Conservation (phyloP, 2,113 vertebrate genomes). For the Marmota monax region DNA sequence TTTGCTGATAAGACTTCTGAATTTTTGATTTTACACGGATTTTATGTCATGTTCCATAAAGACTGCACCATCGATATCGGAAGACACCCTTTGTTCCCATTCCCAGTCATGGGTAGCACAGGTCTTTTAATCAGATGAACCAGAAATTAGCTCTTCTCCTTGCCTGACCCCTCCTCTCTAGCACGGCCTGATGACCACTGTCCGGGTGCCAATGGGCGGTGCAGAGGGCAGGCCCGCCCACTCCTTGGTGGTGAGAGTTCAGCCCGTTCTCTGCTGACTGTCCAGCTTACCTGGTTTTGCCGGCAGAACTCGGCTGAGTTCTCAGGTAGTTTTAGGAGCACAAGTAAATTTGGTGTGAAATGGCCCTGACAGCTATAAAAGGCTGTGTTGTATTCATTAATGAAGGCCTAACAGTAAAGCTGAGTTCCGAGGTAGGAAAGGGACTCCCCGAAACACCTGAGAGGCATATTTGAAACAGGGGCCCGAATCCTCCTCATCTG, state of each 20-base stretch:
- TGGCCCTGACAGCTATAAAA: conserved; percentile 67
- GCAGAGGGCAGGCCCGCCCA: neutral
- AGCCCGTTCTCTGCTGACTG: accelerated
- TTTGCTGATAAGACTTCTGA: neutral
- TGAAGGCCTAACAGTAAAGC: conserved; percentile 62
- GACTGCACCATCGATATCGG: neutral
- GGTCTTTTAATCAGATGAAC: neutral
- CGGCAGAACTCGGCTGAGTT: neutral
- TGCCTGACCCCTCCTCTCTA: neutral
- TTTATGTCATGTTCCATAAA: neutral
- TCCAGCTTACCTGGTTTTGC: neutral
- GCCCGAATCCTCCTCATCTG: conserved; percentile 8
- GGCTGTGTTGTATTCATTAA: conserved; percentile 82
- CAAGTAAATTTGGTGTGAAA: conserved; percentile 76
- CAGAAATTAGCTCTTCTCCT: neutral
- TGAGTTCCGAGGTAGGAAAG: conserved; percentile 48
- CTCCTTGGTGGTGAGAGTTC: neutral
- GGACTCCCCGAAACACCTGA: conserved; percentile 47
- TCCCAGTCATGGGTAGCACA: neutral
- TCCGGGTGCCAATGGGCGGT: neutral
- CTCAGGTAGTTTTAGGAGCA: conserved; percentile 58
- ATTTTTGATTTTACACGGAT: neutral
- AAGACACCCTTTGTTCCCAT: neutral
- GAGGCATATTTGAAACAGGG: conserved; percentile 52
- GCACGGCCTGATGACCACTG: neutral